Evolutionary conservation across 53 echinoderm and acorn worm genomes (phyloP), one percentile per base, ranked within the genome.

Genomic region (Actinopyga echinites): DNA sequence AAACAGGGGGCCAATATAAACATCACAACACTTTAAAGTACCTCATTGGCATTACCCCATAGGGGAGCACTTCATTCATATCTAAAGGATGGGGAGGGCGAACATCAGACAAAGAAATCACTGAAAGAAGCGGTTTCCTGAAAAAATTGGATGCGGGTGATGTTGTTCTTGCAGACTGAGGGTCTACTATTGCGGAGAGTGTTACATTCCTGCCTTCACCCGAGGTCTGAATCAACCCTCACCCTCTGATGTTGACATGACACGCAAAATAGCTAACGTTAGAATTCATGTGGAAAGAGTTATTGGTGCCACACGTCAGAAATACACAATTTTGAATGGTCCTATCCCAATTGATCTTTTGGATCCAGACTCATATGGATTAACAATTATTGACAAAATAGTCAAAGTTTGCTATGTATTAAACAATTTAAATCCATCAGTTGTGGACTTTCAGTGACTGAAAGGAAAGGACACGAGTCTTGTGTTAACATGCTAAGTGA

Each of bases 51-150:
- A 80, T 85, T 12, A 80, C 89, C 38, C 89, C 89, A 42, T 71
- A 89, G 62, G 89, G 89, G 11, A 79, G 60, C 13, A 59, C 67
- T 36, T 85, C 85, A 22, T 85, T 79, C 65, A 19, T 89, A 1
- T 85, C 85, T 5, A 85, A 89, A n/a, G 81, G 80, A 68, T 89
- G 89, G 89, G 89, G 89, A 17, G 89, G 85, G 3, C 30, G 85
- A 32, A 77, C 80, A 12, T 33, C 75, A 8, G 85, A 85, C 32
- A 89, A 84, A 31, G 24, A 56, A 15, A 85, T 85, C 11, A 85
- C 79, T 34, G 89, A 89, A 53, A 34, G 65, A 3, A 44, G 84
- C 34, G 79, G 68, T 0, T 34, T 88, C 44, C 52, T 88, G 34
- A 10, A 75, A 6, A 74, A 83, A 45, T 4, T 75, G 25, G 63